Conservation (phyloP, 1,140 invertebrate species). For the Yoshiicerus persimilis region DNA sequence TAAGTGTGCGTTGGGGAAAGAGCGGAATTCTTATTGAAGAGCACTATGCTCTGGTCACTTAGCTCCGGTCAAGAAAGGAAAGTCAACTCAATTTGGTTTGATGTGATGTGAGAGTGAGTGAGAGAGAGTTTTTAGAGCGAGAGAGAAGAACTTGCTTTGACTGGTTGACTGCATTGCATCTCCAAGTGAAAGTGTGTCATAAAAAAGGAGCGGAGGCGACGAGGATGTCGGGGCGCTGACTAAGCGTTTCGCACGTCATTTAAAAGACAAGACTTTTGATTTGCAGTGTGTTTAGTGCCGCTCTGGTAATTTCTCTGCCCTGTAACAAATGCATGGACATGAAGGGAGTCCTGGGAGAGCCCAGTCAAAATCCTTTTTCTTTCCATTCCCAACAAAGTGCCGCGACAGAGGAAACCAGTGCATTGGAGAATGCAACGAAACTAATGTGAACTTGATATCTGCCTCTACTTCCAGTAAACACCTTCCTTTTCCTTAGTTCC, state of each 20-base stretch:
- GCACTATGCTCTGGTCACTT: not conserved
- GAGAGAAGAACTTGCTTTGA: not conserved
- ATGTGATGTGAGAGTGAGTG: not conserved
- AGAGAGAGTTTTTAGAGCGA: not conserved
- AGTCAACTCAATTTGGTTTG: not conserved
- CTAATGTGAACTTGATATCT: not conserved
- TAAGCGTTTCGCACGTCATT: constrained; percentile 25
- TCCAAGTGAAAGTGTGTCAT: not conserved
- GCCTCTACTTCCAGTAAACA: not conserved
- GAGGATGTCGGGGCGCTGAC: not conserved
- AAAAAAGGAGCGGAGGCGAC: not conserved
- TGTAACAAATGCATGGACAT: not conserved
- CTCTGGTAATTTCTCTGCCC: constrained; percentile 12
- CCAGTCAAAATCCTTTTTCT: not conserved
- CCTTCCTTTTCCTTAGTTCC: not conserved
- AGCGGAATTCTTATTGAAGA: not conserved
- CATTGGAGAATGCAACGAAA: not conserved
- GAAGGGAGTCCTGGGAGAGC: not conserved
- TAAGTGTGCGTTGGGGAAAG: not conserved
- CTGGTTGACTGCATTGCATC: not conserved
- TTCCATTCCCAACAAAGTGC: not conserved
- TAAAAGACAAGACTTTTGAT: constrained; percentile 22
- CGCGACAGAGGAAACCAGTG: not conserved
- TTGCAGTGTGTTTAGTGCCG: constrained; percentile 27
- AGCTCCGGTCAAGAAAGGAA: not conserved